Evolutionary conservation across 2,888 invertebrate genomes (phyloP), one percentile per base, ranked within the genome.

Genomic region (Cheilosia vernalis): DNA sequence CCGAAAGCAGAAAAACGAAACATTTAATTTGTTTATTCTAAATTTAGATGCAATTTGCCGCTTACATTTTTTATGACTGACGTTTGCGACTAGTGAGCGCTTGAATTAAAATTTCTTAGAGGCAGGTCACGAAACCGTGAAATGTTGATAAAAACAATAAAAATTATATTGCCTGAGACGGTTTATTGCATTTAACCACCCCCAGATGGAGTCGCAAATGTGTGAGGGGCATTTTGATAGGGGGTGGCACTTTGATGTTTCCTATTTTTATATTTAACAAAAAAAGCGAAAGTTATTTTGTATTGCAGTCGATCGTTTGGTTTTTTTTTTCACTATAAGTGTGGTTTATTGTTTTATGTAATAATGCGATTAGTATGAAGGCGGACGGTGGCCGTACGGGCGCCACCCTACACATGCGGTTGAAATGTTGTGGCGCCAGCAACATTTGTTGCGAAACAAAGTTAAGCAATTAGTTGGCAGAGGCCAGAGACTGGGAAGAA

Each of bases 41-140:
- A 72, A 77, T 77, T 82, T 82, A 82, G 82, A 70, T 72, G 72
- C 77, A 82, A 66, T 81, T 76, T 81, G 69, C 64, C 58, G 56
- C 15, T 37, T 37, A 7, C 19, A 0, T 13, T 13, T 42, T 47
- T 40, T 55, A 13, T 21, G 33, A 44, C 17, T 42, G 24, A 19
- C 10, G 58, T 17, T 40, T 53, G 37, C 9, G 58, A 60, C 37
- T 40, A 44, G 37, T 4, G 58, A 60, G 44, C 40, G 66, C 30
- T 78, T 58, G 78, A 83, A 83, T 78, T 67, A 63, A 83, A 78
- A 76, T 69, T 73, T 69, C 83, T 83, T 74, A 73, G 78, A 73
- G 83, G 83, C 73, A 83, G 83, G 83, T 83, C 83, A 83, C 78
- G 78, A 78, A 63, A 78, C 63, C 78, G 67, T 83, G 63, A 64